These are phyloP conservation scores for Cheilosia impressa DNA, from an alignment of 2,888 invertebrate genomes.

Conservation along the genomic window DNA sequence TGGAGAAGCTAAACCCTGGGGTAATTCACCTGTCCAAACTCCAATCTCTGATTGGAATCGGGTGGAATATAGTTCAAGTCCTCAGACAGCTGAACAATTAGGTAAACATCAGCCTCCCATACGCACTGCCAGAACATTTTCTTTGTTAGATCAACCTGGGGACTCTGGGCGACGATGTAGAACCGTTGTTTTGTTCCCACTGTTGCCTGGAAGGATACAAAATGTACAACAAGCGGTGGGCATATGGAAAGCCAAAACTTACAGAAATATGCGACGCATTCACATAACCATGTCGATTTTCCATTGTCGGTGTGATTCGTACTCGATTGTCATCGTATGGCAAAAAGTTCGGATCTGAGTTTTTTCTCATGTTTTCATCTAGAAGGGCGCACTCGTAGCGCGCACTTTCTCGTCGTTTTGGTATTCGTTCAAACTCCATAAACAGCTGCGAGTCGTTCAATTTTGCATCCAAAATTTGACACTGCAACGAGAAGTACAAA, in stretches of 20 bases:
- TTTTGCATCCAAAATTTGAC: constrained; percentile 87
- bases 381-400: constrained; percentile 89
- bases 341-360: constrained; percentile 86
- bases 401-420: constrained; percentile 88
- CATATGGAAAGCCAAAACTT: constrained; percentile 70
- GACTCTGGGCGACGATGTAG: constrained; percentile 88
- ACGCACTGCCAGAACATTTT: constrained; percentile 94
- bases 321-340: constrained; percentile 96
- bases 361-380: constrained; percentile 87
- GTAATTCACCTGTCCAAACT: constrained; percentile 87
- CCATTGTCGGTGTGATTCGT: constrained; percentile 90
- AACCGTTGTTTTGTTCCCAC: constrained; percentile 93
- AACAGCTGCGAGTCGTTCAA: constrained; percentile 90
- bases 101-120: constrained; percentile 94
- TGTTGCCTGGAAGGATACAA: constrained; percentile 86
- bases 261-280: constrained; percentile 96
- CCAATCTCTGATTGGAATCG: constrained; percentile 85
- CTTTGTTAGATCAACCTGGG: constrained; percentile 81
- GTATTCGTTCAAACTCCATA: constrained; percentile 94
- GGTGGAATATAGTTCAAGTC: constrained; percentile 87
- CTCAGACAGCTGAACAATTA: constrained; percentile 91
- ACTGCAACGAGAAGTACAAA: constrained; percentile 82
- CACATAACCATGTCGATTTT: constrained; percentile 94
- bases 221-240: constrained; percentile 18
- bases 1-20: background rate